Evolutionary conservation across 2,888 invertebrate species (phyloP).

Genomic region (Spisula subtruncata): DNA sequence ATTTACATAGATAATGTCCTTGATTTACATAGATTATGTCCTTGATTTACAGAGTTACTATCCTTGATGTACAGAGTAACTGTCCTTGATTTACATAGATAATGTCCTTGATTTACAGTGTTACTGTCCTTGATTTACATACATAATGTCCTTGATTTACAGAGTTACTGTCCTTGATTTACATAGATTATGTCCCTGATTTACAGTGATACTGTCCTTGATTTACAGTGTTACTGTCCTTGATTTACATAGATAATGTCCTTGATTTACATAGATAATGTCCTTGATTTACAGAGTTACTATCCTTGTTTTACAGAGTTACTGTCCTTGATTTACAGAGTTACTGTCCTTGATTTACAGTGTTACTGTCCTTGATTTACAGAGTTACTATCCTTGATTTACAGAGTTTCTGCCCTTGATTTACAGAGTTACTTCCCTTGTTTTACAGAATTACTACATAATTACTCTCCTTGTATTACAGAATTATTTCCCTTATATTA

Average conservation of each 20-base stretch:
- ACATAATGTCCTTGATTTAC: neutral
- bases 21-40: neutral
- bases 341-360: neutral
- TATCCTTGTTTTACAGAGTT: neutral
- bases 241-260: neutral
- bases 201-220: neutral
- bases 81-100: neutral
- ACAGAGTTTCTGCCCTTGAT: too few species aligned
- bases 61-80: neutral
- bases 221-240: neutral
- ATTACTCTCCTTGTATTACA: neutral
- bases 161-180: neutral
- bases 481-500: slow-evolving; percentile 15
- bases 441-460: too few species aligned
- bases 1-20: neutral
- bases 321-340: neutral
- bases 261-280: too few species aligned
- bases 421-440: slow-evolving; percentile 8
- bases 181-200: neutral
- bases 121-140: neutral
- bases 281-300: too few species aligned
- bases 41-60: neutral
- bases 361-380: too few species aligned
- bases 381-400: slow-evolving; percentile 1
- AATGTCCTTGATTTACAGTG: too few species aligned